Evolutionary conservation across 2,888 invertebrate genomes (phyloP).

Genomic region (Cryptosula pallasiana): DNA sequence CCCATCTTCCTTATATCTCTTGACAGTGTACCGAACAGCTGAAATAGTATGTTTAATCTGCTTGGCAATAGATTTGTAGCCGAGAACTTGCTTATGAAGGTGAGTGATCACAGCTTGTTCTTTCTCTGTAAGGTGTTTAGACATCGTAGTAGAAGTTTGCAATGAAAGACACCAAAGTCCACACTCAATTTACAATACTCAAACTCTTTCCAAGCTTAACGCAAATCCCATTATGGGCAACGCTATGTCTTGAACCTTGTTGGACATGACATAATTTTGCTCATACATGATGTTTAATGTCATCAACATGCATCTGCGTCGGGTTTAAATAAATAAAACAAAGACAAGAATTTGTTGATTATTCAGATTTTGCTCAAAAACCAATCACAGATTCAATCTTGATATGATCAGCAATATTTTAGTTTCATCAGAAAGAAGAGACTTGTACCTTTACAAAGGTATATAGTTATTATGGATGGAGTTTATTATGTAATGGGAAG

Average conservation of each 20-base stretch:
- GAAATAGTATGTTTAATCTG: background rate
- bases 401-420: background rate
- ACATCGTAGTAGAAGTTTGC: background rate
- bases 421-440: background rate
- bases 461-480: background rate
- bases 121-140: background rate
- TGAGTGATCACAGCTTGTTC: background rate
- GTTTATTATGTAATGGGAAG: background rate
- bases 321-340: background rate
- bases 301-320: background rate
- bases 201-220: background rate
- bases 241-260: background rate
- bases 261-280: background rate
- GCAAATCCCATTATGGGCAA: background rate
- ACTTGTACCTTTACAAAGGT: background rate
- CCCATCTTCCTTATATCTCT: background rate
- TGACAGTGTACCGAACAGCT: constrained; percentile 1
- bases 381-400: background rate
- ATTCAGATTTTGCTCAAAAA: background rate
- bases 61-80: constrained; percentile 7
- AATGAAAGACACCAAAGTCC: background rate
- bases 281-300: no score
- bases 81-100: background rate
- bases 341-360: background rate
- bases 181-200: background rate